These are phyloP conservation scores for Arrhopalites spinosus DNA, from an alignment of 2,888 invertebrate species.

Conservation along the genomic window DNA sequence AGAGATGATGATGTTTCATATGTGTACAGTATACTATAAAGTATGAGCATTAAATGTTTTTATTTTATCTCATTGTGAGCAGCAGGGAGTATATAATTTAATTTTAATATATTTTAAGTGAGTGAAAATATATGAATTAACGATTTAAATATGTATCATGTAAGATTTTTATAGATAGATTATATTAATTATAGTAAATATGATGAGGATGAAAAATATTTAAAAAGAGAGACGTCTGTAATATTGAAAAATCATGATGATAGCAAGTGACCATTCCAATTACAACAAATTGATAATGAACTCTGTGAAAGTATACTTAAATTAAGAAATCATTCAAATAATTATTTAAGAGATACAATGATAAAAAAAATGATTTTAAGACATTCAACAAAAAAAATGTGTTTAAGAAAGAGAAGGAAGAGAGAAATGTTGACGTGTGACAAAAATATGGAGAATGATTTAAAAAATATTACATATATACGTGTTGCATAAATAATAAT, in stretches of 20 bases:
- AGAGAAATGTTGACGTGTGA: no score
- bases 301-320: constrained; percentile 38
- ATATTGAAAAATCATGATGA: constrained; percentile 36
- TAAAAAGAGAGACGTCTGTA: constrained; percentile 25
- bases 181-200: constrained; percentile 15
- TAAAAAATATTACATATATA: background rate
- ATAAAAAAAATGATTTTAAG: background rate
- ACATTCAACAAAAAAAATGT: background rate
- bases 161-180: constrained; percentile 4
- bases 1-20: background rate
- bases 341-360: background rate
- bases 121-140: constrained; percentile 1
- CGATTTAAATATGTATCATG: no score
- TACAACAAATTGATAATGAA: constrained; percentile 38
- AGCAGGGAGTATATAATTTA: constrained; percentile 2
- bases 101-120: constrained; percentile 6
- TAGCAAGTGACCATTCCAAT: constrained; percentile 43
- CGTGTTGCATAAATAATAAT: background rate
- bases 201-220: background rate
- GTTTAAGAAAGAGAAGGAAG: no score
- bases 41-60: background rate
- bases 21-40: background rate
- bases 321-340: constrained; percentile 19
- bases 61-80: background rate
- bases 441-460: no score